Evolutionary conservation across 2,797 vertebrate genomes (phyloP).

Genomic region (Gymnothorax javanicus): DNA sequence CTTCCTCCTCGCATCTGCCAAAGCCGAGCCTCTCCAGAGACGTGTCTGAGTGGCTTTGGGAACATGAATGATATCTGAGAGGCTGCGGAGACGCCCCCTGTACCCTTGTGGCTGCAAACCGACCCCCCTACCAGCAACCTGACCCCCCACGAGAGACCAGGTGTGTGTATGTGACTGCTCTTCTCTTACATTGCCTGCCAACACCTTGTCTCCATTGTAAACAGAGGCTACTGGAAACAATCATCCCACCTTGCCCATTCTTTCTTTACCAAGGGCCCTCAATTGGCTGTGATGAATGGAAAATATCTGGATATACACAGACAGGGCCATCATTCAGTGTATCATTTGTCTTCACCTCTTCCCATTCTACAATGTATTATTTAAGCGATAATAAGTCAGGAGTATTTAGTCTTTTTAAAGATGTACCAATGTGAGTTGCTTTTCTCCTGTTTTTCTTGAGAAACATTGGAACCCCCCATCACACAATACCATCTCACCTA

Average conservation of each 20-base stretch:
- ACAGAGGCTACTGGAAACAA: background rate
- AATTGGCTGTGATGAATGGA: background rate
- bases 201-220: background rate
- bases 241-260: background rate
- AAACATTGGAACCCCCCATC: background rate
- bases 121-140: slow-evolving; percentile 60
- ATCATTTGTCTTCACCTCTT: background rate
- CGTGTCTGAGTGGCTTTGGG: slow-evolving; percentile 46
- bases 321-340: background rate
- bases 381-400: background rate
- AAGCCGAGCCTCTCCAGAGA: slow-evolving; percentile 42
- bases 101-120: slow-evolving; percentile 48
- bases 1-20: slow-evolving; percentile 40
- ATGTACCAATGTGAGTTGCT: background rate
- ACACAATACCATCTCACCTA: background rate
- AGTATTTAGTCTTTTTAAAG: background rate
- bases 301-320: background rate
- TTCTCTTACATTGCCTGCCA: slow-evolving; percentile 46
- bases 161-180: slow-evolving; percentile 26
- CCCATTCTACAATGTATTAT: background rate
- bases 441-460: background rate
- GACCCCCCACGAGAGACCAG: slow-evolving; percentile 50
- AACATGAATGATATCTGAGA: slow-evolving; percentile 42
- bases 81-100: slow-evolving; percentile 20
- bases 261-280: background rate